Evolutionary conservation across 2,888 invertebrate species (phyloP).

Genomic region (Brenthis hecate): DNA sequence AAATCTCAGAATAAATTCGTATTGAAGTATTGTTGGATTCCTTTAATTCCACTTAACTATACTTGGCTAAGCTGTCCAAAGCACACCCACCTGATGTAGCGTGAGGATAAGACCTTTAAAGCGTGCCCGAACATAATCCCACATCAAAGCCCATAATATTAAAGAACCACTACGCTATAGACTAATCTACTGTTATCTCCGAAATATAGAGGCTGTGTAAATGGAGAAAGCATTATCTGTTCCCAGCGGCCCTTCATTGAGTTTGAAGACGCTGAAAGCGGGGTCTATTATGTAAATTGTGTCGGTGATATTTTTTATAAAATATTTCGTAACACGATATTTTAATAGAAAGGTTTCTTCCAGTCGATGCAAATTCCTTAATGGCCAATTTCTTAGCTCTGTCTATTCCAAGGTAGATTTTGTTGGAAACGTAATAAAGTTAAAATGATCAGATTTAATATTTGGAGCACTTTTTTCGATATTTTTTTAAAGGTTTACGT

Average conservation of each 20-base stretch:
- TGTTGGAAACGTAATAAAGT: constrained; percentile 27
- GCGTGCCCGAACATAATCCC: constrained; percentile 38
- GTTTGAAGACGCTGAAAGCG: constrained; percentile 41
- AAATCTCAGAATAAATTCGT: background rate
- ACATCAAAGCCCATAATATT: constrained; percentile 43
- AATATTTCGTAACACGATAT: constrained; percentile 46
- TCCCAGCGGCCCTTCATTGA: constrained; percentile 54
- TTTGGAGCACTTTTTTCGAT: constrained; percentile 18
- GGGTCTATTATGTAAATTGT: constrained; percentile 49
- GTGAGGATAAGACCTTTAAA: constrained; percentile 29
- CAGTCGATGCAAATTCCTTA: constrained; percentile 42
- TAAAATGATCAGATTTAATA: constrained; percentile 36
- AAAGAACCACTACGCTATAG: constrained; percentile 42
- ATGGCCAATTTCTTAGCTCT: constrained; percentile 34
- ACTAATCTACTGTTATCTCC: constrained; percentile 45
- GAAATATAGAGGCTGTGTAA: constrained; percentile 51
- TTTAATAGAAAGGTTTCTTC: constrained; percentile 43
- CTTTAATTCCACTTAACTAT: constrained; percentile 15
- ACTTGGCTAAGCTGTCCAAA: constrained; percentile 32
- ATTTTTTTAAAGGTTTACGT: background rate
- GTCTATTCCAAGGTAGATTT: constrained; percentile 18
- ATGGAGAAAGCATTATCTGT: constrained; percentile 61
- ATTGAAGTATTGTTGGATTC: constrained; percentile 12
- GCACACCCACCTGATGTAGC: constrained; percentile 33
- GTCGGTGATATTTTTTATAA: constrained; percentile 44